Conservation (phyloP, 1,140 invertebrate species). For the Penaeus chinensis region DNA sequence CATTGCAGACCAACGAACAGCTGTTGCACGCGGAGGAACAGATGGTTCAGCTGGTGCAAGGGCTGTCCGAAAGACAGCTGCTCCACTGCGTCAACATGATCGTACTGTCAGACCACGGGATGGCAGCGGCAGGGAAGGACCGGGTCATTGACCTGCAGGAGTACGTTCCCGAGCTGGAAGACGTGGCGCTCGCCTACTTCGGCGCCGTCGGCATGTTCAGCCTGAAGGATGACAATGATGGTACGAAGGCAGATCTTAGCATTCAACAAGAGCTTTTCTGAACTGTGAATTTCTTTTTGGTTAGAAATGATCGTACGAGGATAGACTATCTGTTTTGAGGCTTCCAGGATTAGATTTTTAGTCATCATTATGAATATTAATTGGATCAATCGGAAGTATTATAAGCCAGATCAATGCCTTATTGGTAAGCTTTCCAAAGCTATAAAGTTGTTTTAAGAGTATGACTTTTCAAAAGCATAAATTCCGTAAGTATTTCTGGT, state of each 20-base stretch:
- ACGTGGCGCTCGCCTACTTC: constrained; percentile 46
- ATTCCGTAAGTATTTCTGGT: too few relatives aligned
- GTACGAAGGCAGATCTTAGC: constrained; percentile 35
- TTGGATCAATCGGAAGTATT: too few relatives aligned
- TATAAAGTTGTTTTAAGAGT: too few relatives aligned
- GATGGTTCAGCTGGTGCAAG: constrained; percentile 73
- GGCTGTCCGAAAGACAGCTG: constrained; percentile 70
- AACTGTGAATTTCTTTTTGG: neutral
- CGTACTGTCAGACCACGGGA: constrained; percentile 82
- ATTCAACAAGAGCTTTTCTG: constrained; percentile 34
- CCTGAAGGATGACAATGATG: constrained; percentile 55
- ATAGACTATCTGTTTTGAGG: too few relatives aligned
- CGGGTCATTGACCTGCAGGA: constrained; percentile 74
- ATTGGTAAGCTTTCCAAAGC: too few relatives aligned
- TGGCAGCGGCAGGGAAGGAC: constrained; percentile 72
- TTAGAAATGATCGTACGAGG: too few relatives aligned
- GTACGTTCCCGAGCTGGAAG: constrained; percentile 67
- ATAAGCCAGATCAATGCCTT: too few relatives aligned
- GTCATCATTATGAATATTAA: too few relatives aligned
- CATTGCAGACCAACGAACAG: constrained; percentile 68
- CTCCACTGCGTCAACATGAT: constrained; percentile 76
- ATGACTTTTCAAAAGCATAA: too few relatives aligned
- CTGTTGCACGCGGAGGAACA: constrained; percentile 73
- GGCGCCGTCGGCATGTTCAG: constrained; percentile 56
- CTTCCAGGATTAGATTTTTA: too few relatives aligned